These are phyloP conservation scores for Mirza zaza DNA, from an alignment of 2,113 vertebrate species.

Conservation along the genomic window DNA sequence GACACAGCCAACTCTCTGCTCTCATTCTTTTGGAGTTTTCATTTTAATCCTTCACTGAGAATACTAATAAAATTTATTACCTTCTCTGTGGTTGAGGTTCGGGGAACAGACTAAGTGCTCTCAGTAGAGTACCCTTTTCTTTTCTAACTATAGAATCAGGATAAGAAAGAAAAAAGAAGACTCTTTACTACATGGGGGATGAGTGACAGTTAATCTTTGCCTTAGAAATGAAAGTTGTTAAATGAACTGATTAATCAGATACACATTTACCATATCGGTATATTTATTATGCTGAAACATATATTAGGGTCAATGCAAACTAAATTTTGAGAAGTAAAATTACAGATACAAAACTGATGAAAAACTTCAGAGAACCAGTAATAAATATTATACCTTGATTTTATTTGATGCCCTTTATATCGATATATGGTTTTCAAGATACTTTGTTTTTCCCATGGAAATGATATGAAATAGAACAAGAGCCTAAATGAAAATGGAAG, in stretches of 20 bases:
- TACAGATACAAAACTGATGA: background rate
- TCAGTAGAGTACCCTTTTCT: background rate
- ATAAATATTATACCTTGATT: background rate
- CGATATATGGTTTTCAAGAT: background rate
- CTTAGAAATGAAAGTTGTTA: background rate
- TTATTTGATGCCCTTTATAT: background rate
- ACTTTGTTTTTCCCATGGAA: background rate
- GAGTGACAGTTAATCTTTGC: background rate
- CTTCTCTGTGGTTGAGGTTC: background rate
- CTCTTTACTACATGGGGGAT: background rate
- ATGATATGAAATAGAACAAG: background rate
- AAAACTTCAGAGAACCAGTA: background rate
- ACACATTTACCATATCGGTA: background rate
- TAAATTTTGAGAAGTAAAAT: background rate
- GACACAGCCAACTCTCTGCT: background rate
- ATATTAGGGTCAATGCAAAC: background rate
- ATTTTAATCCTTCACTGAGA: background rate
- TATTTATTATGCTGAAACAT: background rate
- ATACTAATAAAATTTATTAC: background rate
- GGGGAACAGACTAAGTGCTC: background rate
- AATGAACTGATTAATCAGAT: background rate
- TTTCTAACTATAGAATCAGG: background rate
- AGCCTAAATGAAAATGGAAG: background rate
- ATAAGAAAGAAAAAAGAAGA: background rate
- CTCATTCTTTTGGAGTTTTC: background rate